Conservation (phyloP, 2,888 invertebrate genomes). For the Drosophila mercatorum region DNA sequence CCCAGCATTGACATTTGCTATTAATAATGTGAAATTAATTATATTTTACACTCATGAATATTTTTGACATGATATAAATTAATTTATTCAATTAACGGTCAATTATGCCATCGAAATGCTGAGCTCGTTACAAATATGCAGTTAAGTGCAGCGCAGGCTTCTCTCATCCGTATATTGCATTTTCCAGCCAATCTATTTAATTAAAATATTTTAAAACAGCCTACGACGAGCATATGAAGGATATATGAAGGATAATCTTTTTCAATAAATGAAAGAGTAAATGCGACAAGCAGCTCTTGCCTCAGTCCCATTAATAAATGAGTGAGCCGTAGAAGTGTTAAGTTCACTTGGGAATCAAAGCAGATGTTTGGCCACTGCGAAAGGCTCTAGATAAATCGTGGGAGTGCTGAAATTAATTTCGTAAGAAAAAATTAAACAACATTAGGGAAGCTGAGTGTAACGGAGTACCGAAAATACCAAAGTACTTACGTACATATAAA, state of each 20-base stretch:
- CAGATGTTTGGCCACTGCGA: conserved; percentile 9
- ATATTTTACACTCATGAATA: background rate
- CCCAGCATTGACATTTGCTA: conserved; percentile 43
- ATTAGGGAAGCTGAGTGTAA: background rate
- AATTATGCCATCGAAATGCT: conserved; percentile 36
- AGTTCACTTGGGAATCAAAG: conserved; percentile 3
- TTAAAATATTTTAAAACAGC: conserved; percentile 17
- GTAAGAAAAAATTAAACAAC: background rate
- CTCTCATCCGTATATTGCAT: conserved; percentile 19
- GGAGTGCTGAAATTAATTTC: conserved; percentile 31
- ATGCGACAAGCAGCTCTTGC: background rate
- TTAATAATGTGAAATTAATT: conserved; percentile 5
- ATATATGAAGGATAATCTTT: no score
- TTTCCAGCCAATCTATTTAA: conserved; percentile 9
- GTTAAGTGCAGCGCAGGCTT: conserved; percentile 21
- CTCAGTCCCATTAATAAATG: background rate
- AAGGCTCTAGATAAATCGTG: conserved; percentile 17
- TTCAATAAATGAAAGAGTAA: background rate
- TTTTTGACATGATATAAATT: conserved; percentile 4
- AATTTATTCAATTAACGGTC: conserved; percentile 40
- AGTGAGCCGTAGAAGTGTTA: background rate
- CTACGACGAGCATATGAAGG: background rate
- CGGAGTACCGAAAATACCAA: conserved; percentile 6
- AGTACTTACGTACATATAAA: conserved; percentile 9
- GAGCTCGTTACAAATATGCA: conserved; percentile 14